Conservation (phyloP, 2,888 invertebrate genomes). For the Pheosia gnoma region DNA sequence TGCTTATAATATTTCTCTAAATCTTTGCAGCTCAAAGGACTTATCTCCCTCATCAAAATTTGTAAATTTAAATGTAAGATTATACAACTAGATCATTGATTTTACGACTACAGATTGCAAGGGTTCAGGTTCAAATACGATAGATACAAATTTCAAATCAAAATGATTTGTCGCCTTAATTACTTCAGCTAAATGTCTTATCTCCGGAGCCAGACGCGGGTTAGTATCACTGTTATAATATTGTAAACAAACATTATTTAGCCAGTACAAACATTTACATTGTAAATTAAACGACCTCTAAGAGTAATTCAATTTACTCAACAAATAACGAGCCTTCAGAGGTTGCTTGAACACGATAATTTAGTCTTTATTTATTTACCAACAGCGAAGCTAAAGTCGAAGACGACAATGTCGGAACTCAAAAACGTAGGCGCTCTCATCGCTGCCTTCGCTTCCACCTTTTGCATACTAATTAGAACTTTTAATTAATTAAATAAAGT, state of each 20-base stretch:
- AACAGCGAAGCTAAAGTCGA: slow-evolving; percentile 28
- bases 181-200: neutral
- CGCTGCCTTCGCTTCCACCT: slow-evolving; percentile 32
- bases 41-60: neutral
- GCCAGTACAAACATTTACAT: slow-evolving; percentile 5
- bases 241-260: slow-evolving; percentile 2
- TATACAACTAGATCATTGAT: neutral
- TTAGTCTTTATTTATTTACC: slow-evolving; percentile 49
- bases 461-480: slow-evolving; percentile 47
- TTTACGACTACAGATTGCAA: neutral
- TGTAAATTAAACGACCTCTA: slow-evolving; percentile 62
- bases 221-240: neutral
- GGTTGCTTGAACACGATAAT: slow-evolving; percentile 46
- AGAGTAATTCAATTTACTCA: slow-evolving; percentile 62
- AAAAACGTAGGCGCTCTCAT: slow-evolving; percentile 18
- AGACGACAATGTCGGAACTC: slow-evolving; percentile 20
- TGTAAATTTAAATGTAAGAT: neutral
- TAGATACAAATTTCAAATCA: neutral
- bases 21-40: neutral
- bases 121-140: no score
- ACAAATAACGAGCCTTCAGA: slow-evolving; percentile 54
- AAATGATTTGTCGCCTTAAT: slow-evolving; percentile 1
- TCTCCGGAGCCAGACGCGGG: neutral
- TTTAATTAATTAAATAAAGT: slow-evolving; percentile 49
- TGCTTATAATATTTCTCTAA: neutral